These are phyloP conservation scores for Coryphaenoides rupestris DNA, from an alignment of 2,113 vertebrate genomes.

Conservation along the genomic window DNA sequence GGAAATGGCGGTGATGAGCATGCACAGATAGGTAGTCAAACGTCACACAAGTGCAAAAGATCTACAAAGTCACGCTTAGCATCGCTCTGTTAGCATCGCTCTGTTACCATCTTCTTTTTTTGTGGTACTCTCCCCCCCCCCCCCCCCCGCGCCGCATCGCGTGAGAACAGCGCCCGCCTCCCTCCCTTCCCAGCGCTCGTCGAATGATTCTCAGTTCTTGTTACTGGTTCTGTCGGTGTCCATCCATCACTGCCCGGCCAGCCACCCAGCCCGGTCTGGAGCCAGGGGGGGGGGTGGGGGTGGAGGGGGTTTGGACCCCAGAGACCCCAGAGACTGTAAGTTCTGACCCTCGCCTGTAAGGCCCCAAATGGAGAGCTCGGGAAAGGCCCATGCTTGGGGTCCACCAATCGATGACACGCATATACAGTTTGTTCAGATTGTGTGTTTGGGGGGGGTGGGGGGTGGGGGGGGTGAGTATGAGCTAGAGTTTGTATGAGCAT, in stretches of 20 bases:
- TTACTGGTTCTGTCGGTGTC: too few relatives aligned
- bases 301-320: too few relatives aligned
- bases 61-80: constrained; percentile 67
- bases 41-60: constrained; percentile 72
- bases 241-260: too few relatives aligned
- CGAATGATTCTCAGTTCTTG: too few relatives aligned
- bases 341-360: constrained; percentile 28
- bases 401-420: constrained; percentile 48
- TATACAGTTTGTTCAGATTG: constrained; percentile 28
- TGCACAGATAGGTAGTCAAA: constrained; percentile 75
- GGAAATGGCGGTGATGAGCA: constrained; percentile 72
- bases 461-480: constrained; percentile 20
- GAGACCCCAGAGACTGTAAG: constrained; percentile 9
- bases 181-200: too few relatives aligned
- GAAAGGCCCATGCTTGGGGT: constrained; percentile 38
- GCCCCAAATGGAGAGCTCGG: constrained; percentile 36
- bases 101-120: constrained; percentile 31
- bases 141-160: too few relatives aligned
- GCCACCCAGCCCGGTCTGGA: too few relatives aligned
- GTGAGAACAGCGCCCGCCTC: constrained; percentile 33
- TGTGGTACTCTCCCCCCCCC: constrained; percentile 51
- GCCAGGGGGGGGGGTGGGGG: too few relatives aligned
- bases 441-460: constrained; percentile 11
- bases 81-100: too few relatives aligned
- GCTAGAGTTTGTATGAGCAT: constrained; percentile 19